Percentiles rank a stretch among this genome's conserved stretches.
Conservation (phyloP, 2,113 vertebrate genomes). For the Laterallus jamaicensis region DNA sequence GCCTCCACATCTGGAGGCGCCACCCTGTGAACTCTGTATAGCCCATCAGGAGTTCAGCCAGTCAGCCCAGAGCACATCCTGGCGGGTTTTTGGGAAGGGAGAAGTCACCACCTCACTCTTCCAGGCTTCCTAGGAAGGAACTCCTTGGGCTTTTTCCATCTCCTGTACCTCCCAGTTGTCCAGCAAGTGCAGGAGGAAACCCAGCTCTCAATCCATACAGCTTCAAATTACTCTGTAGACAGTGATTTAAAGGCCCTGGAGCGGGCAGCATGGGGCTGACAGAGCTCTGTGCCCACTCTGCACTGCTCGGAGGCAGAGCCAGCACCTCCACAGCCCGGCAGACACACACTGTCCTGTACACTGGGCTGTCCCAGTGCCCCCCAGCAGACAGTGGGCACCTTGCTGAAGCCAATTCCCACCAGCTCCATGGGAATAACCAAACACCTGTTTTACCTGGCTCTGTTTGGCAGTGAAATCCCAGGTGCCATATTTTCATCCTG, state of each 20-base stretch:
- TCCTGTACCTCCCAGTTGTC: neutral
- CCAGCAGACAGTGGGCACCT: neutral
- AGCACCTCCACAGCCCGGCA: neutral
- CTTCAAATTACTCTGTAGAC: neutral
- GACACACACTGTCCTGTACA: rapidly evolving
- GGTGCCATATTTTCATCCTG: neutral
- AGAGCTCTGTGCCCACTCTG: neutral
- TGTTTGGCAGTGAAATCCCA: too few species aligned
- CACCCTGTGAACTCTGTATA: rapidly evolving
- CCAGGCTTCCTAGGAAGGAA: neutral
- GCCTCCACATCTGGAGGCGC: neutral
- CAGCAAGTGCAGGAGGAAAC: rapidly evolving
- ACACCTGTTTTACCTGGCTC: too few species aligned
- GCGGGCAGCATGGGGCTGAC: rapidly evolving
- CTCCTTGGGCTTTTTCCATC: neutral
- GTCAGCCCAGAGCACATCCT: neutral
- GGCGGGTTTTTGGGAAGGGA: neutral
- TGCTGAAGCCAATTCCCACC: neutral
- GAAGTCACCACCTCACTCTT: neutral
- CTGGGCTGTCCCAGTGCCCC: rapidly evolving
- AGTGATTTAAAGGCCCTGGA: rapidly evolving
- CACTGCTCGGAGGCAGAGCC: neutral
- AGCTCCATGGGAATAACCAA: too few species aligned
- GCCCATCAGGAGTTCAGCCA: neutral
- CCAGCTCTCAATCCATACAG: neutral